Conservation (phyloP, 2,113 vertebrate genomes). For the Larimichthys crocea region DNA sequence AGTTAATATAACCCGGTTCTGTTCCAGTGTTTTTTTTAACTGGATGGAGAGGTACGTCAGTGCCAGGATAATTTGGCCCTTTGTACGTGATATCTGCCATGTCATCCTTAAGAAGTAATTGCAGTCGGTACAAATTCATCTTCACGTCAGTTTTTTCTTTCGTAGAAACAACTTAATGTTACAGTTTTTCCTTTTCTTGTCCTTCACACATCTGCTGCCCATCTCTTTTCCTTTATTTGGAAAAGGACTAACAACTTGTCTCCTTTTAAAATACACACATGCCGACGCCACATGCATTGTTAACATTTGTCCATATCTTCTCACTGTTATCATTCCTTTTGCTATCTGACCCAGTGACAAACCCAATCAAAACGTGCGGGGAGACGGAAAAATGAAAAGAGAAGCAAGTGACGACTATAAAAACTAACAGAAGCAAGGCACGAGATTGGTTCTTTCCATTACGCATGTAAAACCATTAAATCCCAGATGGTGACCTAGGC, state of each 20-base stretch:
- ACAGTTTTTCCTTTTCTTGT: constrained; percentile 39
- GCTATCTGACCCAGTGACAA: constrained; percentile 58
- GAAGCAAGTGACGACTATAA: constrained; percentile 36
- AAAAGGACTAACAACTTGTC: constrained; percentile 69
- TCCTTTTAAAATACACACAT: constrained; percentile 57
- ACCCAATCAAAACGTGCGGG: constrained; percentile 54
- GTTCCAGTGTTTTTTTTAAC: constrained; percentile 35
- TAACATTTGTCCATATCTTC: constrained; percentile 26
- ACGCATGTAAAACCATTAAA: constrained; percentile 69
- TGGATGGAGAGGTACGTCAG: neutral
- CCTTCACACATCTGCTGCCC: constrained; percentile 70
- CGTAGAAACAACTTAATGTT: constrained; percentile 5
- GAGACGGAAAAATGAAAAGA: constrained; percentile 22
- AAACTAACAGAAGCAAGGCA: constrained; percentile 62
- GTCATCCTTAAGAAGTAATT: constrained; percentile 25
- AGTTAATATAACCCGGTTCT: constrained; percentile 43
- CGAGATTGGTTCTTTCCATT: constrained; percentile 72
- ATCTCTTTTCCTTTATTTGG: constrained; percentile 68
- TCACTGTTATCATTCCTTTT: constrained; percentile 51
- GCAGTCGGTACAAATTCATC: constrained; percentile 1
- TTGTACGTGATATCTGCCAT: constrained; percentile 3
- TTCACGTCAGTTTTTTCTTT: constrained; percentile 15
- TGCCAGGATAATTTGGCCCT: constrained; percentile 33
- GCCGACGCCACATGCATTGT: constrained; percentile 42
- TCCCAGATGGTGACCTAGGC: constrained; percentile 69